A percentile compares a stretch with the other conserved stretches of the same genome.
Conservation (phyloP, 1,140 invertebrate species). For the Drosophila nasuta region DNA sequence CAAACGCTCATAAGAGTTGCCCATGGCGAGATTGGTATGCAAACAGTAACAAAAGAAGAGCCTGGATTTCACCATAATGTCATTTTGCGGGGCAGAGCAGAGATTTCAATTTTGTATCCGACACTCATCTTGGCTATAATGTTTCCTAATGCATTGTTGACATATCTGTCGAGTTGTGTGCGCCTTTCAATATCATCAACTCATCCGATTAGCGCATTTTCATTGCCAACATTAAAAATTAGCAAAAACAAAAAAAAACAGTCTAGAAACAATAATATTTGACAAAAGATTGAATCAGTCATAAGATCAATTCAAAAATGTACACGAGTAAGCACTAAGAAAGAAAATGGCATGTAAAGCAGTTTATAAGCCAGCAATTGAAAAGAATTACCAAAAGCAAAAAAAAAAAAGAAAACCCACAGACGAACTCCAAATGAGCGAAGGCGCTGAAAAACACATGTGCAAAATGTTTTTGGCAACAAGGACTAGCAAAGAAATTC, state of each 20-base stretch:
- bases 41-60: constrained; percentile 57
- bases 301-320: background rate
- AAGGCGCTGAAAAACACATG: constrained; percentile 45
- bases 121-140: constrained; percentile 10
- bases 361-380: constrained; percentile 73
- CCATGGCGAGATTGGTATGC: constrained; percentile 73
- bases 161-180: background rate
- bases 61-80: constrained; percentile 35
- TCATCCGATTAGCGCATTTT: background rate
- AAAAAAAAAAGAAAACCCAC: background rate
- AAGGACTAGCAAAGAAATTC: constrained; percentile 7
- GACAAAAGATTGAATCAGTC: background rate
- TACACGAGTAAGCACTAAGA: constrained; percentile 1
- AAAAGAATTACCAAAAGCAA: constrained; percentile 70
- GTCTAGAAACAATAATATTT: background rate
- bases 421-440: constrained; percentile 39
- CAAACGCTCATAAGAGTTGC: constrained; percentile 50
- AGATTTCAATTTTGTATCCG: constrained; percentile 69
- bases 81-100: constrained; percentile 31
- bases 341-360: constrained; percentile 68
- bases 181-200: background rate
- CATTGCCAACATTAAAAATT: background rate
- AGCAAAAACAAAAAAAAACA: background rate
- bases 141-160: constrained; percentile 8
- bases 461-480: constrained; percentile 44